These are phyloP conservation scores for Masticophis lateralis DNA, from an alignment of 2,797 vertebrate genomes.

Conservation along the genomic window DNA sequence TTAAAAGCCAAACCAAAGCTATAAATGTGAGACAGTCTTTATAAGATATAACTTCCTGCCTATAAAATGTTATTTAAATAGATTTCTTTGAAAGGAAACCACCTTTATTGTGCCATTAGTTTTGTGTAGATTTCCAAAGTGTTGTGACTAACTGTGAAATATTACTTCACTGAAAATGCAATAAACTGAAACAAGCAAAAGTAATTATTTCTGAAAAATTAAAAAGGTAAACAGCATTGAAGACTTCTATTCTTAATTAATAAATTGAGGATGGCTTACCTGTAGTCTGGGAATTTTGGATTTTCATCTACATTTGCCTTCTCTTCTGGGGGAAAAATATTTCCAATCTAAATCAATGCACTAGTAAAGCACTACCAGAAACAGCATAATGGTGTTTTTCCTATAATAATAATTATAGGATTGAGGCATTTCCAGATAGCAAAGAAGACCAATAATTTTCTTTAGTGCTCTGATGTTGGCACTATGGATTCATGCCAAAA, in stretches of 20 bases:
- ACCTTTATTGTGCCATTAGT: slow-evolving; percentile 27
- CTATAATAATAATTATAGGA: slow-evolving; percentile 33
- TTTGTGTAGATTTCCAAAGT: slow-evolving; percentile 16
- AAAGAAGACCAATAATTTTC: background rate
- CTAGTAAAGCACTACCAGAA: slow-evolving; percentile 24
- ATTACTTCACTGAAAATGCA: slow-evolving; percentile 22
- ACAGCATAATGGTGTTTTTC: slow-evolving; percentile 32
- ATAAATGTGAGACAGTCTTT: slow-evolving; percentile 29
- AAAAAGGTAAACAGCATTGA: background rate
- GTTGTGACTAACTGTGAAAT: slow-evolving; percentile 17
- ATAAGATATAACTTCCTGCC: slow-evolving; percentile 33
- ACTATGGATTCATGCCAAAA: background rate
- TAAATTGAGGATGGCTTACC: slow-evolving; percentile 3
- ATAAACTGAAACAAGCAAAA: slow-evolving; percentile 35
- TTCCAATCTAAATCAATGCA: slow-evolving; percentile 22
- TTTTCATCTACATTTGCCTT: slow-evolving; percentile 37
- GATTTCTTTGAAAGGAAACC: slow-evolving; percentile 51
- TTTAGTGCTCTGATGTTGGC: background rate
- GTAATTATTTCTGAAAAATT: background rate
- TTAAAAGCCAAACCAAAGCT: slow-evolving; percentile 34
- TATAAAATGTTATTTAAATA: slow-evolving; percentile 40
- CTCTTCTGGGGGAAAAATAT: slow-evolving; percentile 21
- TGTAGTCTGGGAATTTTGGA: background rate
- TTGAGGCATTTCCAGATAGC: background rate
- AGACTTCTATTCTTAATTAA: background rate